Evolutionary conservation across 2,888 invertebrate genomes (phyloP).

Genomic region (Xanthia togata): DNA sequence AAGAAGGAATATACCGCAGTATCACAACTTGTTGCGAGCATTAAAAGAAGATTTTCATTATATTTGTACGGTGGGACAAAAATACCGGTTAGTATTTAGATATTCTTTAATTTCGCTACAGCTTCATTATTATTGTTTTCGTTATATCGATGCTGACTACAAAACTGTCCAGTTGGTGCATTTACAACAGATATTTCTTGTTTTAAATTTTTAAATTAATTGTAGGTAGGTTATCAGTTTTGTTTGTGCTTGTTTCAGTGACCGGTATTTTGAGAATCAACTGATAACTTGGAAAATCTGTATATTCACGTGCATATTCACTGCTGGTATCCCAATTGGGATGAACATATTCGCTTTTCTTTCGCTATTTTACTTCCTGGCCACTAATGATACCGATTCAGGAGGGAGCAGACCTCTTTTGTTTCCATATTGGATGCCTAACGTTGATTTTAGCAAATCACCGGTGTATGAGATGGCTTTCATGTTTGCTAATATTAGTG

Average conservation of each 20-base stretch:
- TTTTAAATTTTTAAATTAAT: not conserved
- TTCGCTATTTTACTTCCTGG: constrained; percentile 67
- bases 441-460: constrained; percentile 71
- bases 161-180: not conserved
- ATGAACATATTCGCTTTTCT: constrained; percentile 66
- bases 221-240: no score
- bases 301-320: constrained; percentile 66
- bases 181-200: not conserved
- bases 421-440: constrained; percentile 77
- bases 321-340: constrained; percentile 51
- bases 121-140: not conserved
- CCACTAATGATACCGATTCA: constrained; percentile 65
- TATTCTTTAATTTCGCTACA: not conserved
- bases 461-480: constrained; percentile 78
- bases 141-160: not conserved
- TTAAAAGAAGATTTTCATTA: constrained; percentile 77
- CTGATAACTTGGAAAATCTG: constrained; percentile 76
- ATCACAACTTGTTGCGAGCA: constrained; percentile 68
- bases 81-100: constrained; percentile 37
- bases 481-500: constrained; percentile 67
- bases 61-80: constrained; percentile 68
- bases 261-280: constrained; percentile 75
- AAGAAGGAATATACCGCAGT: constrained; percentile 70
- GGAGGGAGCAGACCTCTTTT: constrained; percentile 71
- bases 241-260: constrained; percentile 61